Conservation (phyloP, 1,140 invertebrate species). For the Aphidius gifuensis region DNA sequence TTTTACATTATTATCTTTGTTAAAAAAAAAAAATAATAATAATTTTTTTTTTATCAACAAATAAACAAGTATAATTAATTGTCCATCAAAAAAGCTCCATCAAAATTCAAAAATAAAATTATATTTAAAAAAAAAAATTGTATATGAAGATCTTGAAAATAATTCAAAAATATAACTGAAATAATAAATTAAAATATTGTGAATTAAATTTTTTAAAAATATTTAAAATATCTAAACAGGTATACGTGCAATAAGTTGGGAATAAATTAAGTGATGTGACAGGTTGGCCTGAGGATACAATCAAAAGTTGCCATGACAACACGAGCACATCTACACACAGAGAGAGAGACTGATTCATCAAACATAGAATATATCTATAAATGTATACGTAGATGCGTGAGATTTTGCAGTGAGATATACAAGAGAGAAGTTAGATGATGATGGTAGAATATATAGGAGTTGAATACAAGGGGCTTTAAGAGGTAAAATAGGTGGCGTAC, state of each 20-base stretch:
- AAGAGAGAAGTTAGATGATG: constrained; percentile 1
- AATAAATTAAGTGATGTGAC: neutral
- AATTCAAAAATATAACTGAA: no score
- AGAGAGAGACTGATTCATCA: neutral
- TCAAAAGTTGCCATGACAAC: constrained; percentile 51
- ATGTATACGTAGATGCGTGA: neutral
- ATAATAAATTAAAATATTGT: no score
- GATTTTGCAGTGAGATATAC: neutral
- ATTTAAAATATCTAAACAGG: neutral
- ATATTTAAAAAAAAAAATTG: no score
- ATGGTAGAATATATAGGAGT: constrained; percentile 3
- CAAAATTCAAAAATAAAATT: no score
- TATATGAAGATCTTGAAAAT: no score
- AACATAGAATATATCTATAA: neutral
- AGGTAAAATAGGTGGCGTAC: neutral
- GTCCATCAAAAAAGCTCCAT: no score
- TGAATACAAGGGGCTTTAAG: neutral
- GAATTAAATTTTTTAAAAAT: neutral
- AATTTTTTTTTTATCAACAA: no score
- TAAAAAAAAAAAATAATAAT: no score
- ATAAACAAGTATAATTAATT: no score
- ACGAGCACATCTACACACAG: neutral
- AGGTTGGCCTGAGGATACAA: constrained; percentile 33
- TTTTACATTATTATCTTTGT: neutral
- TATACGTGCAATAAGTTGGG: constrained; percentile 4